A percentile compares a stretch with the other conserved stretches of the same genome.
Evolutionary conservation across 2,888 invertebrate genomes (phyloP).

Genomic region (Ligdia adustata): DNA sequence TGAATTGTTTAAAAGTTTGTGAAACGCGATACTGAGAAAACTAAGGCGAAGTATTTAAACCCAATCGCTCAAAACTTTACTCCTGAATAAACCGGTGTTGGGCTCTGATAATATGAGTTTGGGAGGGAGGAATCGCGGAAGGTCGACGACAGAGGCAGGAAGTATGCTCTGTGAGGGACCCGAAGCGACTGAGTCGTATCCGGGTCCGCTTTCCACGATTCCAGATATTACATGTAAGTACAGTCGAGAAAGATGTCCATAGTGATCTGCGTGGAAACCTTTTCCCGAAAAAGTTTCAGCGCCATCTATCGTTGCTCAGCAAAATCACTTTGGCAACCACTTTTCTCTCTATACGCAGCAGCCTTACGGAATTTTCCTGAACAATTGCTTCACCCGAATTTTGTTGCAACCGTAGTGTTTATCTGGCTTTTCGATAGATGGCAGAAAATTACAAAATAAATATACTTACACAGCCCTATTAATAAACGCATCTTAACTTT

Average conservation of each 20-base stretch:
- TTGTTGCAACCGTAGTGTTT: neutral
- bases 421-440: constrained; percentile 5
- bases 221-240: constrained; percentile 55
- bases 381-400: constrained; percentile 1
- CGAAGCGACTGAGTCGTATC: constrained; percentile 74
- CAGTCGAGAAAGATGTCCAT: constrained; percentile 38
- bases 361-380: constrained; percentile 5
- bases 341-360: neutral
- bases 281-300: constrained; percentile 6
- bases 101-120: constrained; percentile 25
- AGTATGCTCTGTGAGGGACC: constrained; percentile 66
- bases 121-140: constrained; percentile 10
- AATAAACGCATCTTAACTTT: no score
- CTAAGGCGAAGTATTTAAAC: constrained; percentile 23
- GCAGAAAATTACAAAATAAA: neutral
- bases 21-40: constrained; percentile 15
- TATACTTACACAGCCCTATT: no score
- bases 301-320: constrained; percentile 35
- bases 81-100: constrained; percentile 29
- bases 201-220: constrained; percentile 71
- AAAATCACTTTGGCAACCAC: neutral
- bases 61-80: constrained; percentile 37
- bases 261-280: constrained; percentile 32
- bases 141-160: constrained; percentile 36
- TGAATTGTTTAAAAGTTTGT: constrained; percentile 70